Evolutionary conservation across 92 coral and sea anemone species (phyloP).

Genomic region (Palythoa grandiflora): DNA sequence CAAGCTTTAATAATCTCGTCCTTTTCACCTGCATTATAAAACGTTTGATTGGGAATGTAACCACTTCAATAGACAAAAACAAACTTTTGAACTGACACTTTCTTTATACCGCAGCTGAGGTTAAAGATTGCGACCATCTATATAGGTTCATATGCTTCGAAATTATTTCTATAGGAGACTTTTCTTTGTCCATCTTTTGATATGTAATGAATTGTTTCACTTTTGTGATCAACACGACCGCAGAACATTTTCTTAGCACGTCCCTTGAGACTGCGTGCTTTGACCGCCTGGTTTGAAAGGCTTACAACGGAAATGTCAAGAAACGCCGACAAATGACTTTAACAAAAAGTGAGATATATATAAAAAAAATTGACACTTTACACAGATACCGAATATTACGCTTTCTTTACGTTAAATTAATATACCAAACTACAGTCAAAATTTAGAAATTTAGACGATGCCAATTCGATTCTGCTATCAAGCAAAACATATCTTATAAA

Average conservation of each 20-base stretch:
- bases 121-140: background rate
- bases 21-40: background rate
- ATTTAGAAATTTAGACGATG: background rate
- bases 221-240: background rate
- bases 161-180: background rate
- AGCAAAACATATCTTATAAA: no score
- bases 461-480: no score
- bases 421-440: conserved; percentile 14
- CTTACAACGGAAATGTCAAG: background rate
- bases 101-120: background rate
- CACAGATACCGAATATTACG: background rate
- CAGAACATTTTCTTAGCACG: background rate
- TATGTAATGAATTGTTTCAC: no score
- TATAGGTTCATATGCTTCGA: no score
- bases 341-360: background rate
- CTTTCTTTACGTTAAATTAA: background rate
- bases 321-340: background rate
- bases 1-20: background rate
- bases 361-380: background rate
- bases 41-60: background rate
- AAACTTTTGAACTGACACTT: conserved; percentile 3
- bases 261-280: background rate
- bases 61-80: background rate
- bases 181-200: no score
- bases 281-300: no score